Conservation (phyloP, 2,797 vertebrate species). For the Heteromormyrus szaboi region DNA sequence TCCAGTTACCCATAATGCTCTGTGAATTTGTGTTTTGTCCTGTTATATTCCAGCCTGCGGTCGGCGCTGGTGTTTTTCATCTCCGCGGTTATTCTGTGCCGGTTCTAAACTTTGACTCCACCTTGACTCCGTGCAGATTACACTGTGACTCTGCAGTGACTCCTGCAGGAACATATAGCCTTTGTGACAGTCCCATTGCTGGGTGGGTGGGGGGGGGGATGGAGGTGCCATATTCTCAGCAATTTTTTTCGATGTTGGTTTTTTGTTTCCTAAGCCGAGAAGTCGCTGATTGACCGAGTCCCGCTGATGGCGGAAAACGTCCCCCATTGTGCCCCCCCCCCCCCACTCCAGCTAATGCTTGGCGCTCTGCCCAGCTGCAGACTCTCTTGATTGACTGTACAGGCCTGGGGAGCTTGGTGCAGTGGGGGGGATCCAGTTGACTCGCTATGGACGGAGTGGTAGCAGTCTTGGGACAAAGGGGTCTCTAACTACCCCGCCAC, state of each 20-base stretch:
- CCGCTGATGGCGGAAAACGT: conserved; percentile 24
- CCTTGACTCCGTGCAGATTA: background rate
- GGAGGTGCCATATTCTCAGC: conserved; percentile 14
- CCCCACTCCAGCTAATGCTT: background rate
- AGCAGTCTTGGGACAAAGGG: background rate
- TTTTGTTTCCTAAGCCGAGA: conserved; percentile 13
- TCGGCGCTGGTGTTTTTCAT: background rate
- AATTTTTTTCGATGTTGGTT: background rate
- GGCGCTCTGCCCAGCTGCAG: background rate
- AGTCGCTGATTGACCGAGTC: conserved; percentile 40
- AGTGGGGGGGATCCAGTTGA: background rate
- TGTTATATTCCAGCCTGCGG: background rate
- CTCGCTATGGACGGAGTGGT: background rate
- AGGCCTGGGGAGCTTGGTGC: background rate
- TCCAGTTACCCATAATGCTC: background rate
- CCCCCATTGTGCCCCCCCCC: background rate
- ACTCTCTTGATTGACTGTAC: conserved; percentile 14
- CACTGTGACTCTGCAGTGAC: background rate
- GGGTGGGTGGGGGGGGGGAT: background rate
- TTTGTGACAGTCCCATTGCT: background rate
- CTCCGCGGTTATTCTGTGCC: background rate
- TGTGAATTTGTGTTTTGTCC: background rate
- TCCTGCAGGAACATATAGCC: background rate
- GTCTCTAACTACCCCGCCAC: background rate
- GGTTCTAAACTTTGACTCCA: background rate